Evolutionary conservation across 37 sponge, comb jelly and placozoan genomes (phyloP), one percentile per base, ranked within the genome.

Genomic region (Halichondria panicea): DNA sequence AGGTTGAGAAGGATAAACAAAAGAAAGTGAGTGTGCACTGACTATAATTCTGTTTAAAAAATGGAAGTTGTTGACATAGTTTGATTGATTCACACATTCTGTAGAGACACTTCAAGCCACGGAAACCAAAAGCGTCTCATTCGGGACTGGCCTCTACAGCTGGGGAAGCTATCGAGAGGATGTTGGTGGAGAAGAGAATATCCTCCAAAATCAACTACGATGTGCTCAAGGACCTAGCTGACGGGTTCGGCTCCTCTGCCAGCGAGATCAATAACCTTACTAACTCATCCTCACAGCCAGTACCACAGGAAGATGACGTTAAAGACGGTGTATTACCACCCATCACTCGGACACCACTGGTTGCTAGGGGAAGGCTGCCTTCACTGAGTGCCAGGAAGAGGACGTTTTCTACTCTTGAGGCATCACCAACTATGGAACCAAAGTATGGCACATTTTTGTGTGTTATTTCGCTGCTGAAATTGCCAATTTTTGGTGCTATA

Each of bases 131-230:
- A 18, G 46, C 44, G 13, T 25, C 31, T 18, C 43, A 74, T 30
- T 58, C 78, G 32, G 43, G 68, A 55, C 74, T 66, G 34, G 53
- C 90, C n/a, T 73, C 84, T 39, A 86, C 45, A 40, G 95, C 95
- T 21, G 98, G 95, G 3, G 98, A 97, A 45, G 98, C 98, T 58
- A 97, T 91, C 41, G 89, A 94, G 77, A 88, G 77, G 70, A 94
- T 97, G 95, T 81, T 97, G 2, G 89, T 91, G 40, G 98, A 93
- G 82, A 97, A 82, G 79, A 85, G 70, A 66, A 91, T 97, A 13
- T 94, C 95, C 9, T 75, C 77, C 43, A 97, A 97, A 75, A 91
- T 97, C 56, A 95, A 95, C 77, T 95, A 95, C 58, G 95, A 95
- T 63, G 92, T 95, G 0, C 45, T 95, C 61, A 75, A 73, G 57